phyloP scores from a whole-genome alignment of 1,140 invertebrate genomes.

The Aphidius gifuensis region DNA sequence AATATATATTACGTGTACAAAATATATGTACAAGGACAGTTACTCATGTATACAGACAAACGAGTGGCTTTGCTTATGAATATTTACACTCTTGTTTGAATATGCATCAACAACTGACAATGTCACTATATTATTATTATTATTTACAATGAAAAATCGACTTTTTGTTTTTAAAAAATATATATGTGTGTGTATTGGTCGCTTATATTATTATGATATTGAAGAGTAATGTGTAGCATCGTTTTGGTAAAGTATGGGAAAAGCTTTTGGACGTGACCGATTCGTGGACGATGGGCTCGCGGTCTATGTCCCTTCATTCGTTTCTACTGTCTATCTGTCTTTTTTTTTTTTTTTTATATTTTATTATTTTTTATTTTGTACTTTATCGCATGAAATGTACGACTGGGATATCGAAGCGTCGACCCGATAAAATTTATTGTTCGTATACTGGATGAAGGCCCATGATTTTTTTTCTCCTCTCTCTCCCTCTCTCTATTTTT shows the following conservation, averaged over 20 bases:
- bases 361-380: slow-evolving; percentile 23
- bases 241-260: slow-evolving; percentile 29
- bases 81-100: slow-evolving; percentile 47
- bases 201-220: neutral
- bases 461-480: slow-evolving; percentile 26
- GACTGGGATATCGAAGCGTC: slow-evolving; percentile 30
- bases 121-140: slow-evolving; percentile 45
- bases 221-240: neutral
- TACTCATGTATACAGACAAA: neutral
- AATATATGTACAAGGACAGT: no score
- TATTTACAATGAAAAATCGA: slow-evolving; percentile 41
- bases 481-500: no score
- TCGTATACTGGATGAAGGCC: slow-evolving; percentile 22
- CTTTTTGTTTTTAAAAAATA: slow-evolving; percentile 12
- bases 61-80: slow-evolving; percentile 42
- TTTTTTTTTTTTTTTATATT: slow-evolving; percentile 4
- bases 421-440: slow-evolving; percentile 28
- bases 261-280: slow-evolving; percentile 32
- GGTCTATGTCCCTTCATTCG: slow-evolving; percentile 17
- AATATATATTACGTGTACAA: no score
- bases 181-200: no score
- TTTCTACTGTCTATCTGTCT: slow-evolving; percentile 14
- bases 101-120: slow-evolving; percentile 48
- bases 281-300: slow-evolving; percentile 22
- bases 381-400: slow-evolving; percentile 30